These are phyloP conservation scores for Riparia riparia DNA, from an alignment of 2,113 vertebrate species.

Conservation along the genomic window DNA sequence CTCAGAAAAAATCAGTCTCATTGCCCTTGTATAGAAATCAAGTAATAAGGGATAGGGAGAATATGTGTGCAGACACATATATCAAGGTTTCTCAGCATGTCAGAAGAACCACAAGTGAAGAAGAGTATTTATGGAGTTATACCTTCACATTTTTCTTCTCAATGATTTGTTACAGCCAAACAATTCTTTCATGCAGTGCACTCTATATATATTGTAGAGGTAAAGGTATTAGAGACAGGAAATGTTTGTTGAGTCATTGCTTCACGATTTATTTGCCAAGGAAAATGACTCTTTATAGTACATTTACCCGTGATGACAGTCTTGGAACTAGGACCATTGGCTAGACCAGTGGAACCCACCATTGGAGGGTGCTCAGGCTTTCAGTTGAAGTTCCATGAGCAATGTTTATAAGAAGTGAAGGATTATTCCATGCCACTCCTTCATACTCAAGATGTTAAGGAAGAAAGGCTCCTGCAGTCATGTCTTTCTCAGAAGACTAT, in stretches of 20 bases:
- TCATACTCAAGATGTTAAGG: background rate
- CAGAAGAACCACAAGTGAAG: background rate
- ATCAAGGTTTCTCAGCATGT: background rate
- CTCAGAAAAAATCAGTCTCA: background rate
- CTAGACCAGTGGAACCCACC: background rate
- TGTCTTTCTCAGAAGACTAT: background rate
- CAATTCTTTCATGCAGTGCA: background rate
- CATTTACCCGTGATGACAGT: background rate
- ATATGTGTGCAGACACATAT: background rate
- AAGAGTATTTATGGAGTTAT: background rate
- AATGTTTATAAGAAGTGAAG: background rate
- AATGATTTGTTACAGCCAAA: background rate
- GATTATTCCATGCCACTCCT: background rate
- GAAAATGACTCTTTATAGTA: background rate
- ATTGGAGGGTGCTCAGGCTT: background rate
- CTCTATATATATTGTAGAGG: background rate
- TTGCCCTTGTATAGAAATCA: background rate
- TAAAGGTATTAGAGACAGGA: background rate
- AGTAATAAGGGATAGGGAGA: background rate
- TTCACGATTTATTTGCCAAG: background rate
- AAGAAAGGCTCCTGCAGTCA: background rate
- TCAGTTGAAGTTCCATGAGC: background rate
- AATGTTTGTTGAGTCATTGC: background rate
- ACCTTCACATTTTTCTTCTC: background rate
- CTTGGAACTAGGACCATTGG: background rate